Base-by-base conservation (phyloP, 1,140 invertebrate species). In the Plutomurus gul region DNA sequence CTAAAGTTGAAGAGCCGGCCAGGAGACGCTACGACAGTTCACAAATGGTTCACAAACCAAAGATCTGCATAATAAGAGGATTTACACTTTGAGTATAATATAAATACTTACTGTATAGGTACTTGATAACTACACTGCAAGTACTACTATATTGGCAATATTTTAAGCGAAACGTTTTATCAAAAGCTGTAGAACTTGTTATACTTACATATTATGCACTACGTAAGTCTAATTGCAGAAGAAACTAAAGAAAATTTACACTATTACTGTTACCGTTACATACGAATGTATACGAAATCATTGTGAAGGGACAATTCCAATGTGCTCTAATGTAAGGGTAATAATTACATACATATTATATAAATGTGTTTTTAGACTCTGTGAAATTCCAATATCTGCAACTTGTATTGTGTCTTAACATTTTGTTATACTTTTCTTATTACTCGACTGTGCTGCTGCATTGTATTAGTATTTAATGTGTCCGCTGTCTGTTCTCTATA, bases 381-480 rank as follows among this genome's bases (percentile, higher is more conserved):
- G 56, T 65, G n/a, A n/a, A n/a, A n/a, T n/a, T n/a, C n/a, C n/a
- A 65, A 65, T 65, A 65, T 65, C 56, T 65, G 56, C 36, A 65
- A 49, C 18, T 49, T 49, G n/a, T 7, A 11, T 49, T 49, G 46
- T 20, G 8, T 8, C 20, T 36, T 3, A 36, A 43, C 11, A 18
- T 65, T 65, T 65, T 65, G 56, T 65, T 65, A 36, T n/a, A n/a
- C n/a, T n/a, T n/a, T n/a, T n/a, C 47, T 51, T 51, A 51, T 22
- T 49, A 10, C 13, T 46, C 10, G 16, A 46, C 20, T 49, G 47
- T 22, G 5, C 25, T 51, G 13, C 11, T 51, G 1, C 20, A 47
- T n/a, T 47, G 47, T 25, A 49, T 8, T 51, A 22, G 10, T 6
- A 51, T 25, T 51, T 51, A 22, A 51, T 51, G 47, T 47, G n/a